phyloP scores from a whole-genome alignment of 2,888 invertebrate genomes.

The Dasysyrphus tricinctus region DNA sequence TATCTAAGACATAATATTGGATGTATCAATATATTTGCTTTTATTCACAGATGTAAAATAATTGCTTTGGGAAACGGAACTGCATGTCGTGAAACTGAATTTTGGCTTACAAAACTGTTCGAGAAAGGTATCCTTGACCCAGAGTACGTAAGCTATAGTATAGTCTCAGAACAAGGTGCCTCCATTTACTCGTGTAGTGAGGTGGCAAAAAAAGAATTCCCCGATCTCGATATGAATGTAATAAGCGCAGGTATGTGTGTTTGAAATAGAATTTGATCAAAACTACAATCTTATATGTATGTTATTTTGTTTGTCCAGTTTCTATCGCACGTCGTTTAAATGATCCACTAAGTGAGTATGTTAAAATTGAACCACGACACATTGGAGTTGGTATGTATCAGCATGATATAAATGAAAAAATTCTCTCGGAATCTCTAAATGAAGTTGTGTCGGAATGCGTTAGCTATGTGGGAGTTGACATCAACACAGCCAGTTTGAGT shows the following conservation, averaged over 20 bases:
- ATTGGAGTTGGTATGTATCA: slow-evolving; percentile 98
- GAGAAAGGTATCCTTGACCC: slow-evolving; percentile 85
- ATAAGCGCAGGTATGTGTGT: slow-evolving; percentile 87
- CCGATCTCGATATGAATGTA: slow-evolving; percentile 91
- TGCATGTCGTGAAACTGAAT: slow-evolving; percentile 94
- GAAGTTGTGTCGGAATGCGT: slow-evolving; percentile 95
- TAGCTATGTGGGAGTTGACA: slow-evolving; percentile 96
- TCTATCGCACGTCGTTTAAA: slow-evolving; percentile 94
- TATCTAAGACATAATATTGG: too few relatives aligned
- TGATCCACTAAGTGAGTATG: slow-evolving; percentile 95
- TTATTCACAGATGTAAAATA: slow-evolving; percentile 86
- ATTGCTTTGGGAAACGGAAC: slow-evolving; percentile 96
- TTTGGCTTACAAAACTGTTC: slow-evolving; percentile 87
- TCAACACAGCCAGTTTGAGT: slow-evolving; percentile 93
- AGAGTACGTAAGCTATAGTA: slow-evolving; percentile 87
- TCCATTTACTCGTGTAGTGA: slow-evolving; percentile 96
- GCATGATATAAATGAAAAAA: slow-evolving; percentile 93
- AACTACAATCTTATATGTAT: background rate
- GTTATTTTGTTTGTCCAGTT: slow-evolving; percentile 82
- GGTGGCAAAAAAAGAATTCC: slow-evolving; percentile 93
- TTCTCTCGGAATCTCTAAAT: slow-evolving; percentile 89
- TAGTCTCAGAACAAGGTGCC: slow-evolving; percentile 95
- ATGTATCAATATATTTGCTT: background rate
- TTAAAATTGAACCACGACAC: slow-evolving; percentile 96
- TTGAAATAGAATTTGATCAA: background rate